Percentiles rank a stretch among this genome's conserved stretches.
Conservation (phyloP, 2,113 vertebrate genomes). For the Turnix velox region DNA sequence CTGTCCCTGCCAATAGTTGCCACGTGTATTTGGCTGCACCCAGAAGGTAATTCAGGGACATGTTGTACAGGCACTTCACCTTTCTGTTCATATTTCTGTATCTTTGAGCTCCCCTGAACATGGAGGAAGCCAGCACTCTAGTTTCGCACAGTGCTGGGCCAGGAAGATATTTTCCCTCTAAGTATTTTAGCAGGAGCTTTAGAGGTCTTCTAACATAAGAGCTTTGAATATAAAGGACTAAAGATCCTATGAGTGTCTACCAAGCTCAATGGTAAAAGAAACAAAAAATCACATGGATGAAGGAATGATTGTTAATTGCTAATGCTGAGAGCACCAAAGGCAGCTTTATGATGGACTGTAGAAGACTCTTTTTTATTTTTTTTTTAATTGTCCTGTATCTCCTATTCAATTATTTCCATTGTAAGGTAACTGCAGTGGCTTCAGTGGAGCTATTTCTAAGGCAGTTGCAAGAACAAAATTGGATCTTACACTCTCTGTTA, state of each 20-base stretch:
- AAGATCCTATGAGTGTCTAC: background rate
- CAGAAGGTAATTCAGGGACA: background rate
- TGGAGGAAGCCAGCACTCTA: background rate
- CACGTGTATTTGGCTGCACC: background rate
- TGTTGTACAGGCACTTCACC: background rate
- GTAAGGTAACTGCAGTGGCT: background rate
- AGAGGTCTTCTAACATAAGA: background rate
- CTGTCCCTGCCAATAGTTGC: background rate
- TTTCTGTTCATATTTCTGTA: background rate
- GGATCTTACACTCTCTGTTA: background rate
- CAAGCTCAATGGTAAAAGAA: background rate
- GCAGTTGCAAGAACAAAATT: background rate
- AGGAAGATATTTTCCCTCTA: background rate
- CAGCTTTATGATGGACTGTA: background rate
- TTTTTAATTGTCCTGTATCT: background rate
- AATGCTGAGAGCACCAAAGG: background rate
- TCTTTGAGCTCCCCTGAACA: background rate
- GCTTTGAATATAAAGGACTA: background rate
- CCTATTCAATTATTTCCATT: background rate
- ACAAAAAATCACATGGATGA: background rate
- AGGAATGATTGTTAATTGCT: background rate
- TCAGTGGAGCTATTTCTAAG: background rate
- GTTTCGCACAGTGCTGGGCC: rapidly evolving
- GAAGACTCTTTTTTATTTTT: background rate
- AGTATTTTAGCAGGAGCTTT: background rate